These are phyloP conservation scores for Drosophila peninsularis DNA, from an alignment of 2,888 invertebrate genomes.

Conservation along the genomic window DNA sequence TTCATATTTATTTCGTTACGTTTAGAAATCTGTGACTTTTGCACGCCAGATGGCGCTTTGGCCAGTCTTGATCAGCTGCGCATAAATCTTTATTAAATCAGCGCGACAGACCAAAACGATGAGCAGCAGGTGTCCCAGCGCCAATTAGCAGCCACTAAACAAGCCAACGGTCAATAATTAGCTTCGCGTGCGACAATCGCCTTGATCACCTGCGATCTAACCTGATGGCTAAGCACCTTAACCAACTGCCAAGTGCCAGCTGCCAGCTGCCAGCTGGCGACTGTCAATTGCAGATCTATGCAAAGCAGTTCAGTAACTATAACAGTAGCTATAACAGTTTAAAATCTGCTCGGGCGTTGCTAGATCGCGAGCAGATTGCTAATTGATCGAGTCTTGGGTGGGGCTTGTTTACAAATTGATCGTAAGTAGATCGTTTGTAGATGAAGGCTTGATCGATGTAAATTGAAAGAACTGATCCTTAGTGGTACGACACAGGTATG, in stretches of 20 bases:
- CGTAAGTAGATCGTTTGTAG: conserved; percentile 2
- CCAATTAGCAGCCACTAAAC: conserved; percentile 46
- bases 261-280: neutral
- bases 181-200: conserved; percentile 13
- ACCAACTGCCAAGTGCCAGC: conserved; percentile 6
- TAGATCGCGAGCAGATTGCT: neutral
- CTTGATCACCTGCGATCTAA: conserved; percentile 12
- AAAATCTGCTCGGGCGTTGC: neutral
- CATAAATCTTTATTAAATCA: conserved; percentile 53
- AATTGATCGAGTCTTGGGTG: conserved; percentile 4
- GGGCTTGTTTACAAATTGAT: conserved; percentile 1
- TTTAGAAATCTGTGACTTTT: neutral
- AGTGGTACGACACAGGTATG: too few relatives aligned
- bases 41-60: conserved; percentile 51
- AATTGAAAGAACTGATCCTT: too few relatives aligned
- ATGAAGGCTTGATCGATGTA: too few relatives aligned
- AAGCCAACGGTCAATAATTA: conserved; percentile 24
- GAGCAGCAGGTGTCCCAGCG: conserved; percentile 46
- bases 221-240: conserved; percentile 2
- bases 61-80: conserved; percentile 36
- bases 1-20: conserved; percentile 6
- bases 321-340: neutral
- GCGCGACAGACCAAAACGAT: conserved; percentile 50
- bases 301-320: neutral
- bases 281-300: conserved; percentile 2